Evolutionary conservation across 2,888 invertebrate genomes (phyloP), one percentile per base, ranked within the genome.

Genomic region (Brenthis hecate): DNA sequence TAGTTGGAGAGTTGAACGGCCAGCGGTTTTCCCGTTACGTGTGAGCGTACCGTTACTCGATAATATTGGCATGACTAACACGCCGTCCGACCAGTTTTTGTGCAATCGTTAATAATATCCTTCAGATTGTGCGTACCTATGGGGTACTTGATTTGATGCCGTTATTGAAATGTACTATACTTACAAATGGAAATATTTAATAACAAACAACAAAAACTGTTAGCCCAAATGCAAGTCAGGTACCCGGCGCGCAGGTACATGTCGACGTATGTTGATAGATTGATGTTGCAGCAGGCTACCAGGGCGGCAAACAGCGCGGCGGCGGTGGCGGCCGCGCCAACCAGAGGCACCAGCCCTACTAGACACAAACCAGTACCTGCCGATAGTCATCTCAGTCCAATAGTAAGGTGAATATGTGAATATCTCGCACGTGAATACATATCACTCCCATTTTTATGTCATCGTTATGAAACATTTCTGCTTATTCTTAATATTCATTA

Each of bases 311-410:
- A 94, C 96, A 97, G 94, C 95, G 96, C 87, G 96, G 97, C 84
- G 94, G 94, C 81, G 94, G 95, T 79, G 95, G 95, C 82, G 94
- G 95, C 76, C 95, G 96, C 83, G 94, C 95, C 86, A 96, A 96
- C 93, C 96, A 96, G 93, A 96, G 97, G 95, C 97, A 97, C 94
- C 96, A 97, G 94, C 97, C 97, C 88, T 97, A 97, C 93, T 97
- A 96, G 86, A 78, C 81, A 75, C 78, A 70, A 73, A 75, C 80
- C 78, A 78, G 87, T 88, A 88, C 89, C 90, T 88, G 89, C 87
- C 88, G 83, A 86, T 83, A 88, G 85, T 88, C 91, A 85, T 87
- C 89, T 91, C 91, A 89, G 85, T 89, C 87, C 91, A 88, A 89
- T 88, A 88, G 87, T 87, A 91, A 91, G 91, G 90, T 91, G 81